These are phyloP conservation scores for Balanococcus diminutus DNA, from an alignment of 2,888 invertebrate species.

Conservation along the genomic window DNA sequence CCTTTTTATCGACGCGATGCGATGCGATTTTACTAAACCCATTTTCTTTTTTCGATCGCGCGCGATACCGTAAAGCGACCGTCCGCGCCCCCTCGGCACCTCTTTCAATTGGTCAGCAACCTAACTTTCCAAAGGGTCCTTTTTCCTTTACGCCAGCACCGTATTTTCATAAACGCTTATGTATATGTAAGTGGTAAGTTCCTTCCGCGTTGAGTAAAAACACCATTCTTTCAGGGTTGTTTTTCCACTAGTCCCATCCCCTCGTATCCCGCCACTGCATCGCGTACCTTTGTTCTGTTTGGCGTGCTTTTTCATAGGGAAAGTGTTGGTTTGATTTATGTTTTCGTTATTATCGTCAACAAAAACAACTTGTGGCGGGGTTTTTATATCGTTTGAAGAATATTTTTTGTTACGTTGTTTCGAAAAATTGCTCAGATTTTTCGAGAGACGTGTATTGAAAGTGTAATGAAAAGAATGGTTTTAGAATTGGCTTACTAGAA, in stretches of 20 bases:
- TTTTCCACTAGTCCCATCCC: neutral
- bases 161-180: constrained; percentile 21
- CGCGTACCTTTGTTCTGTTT: neutral
- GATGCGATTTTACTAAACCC: constrained; percentile 28
- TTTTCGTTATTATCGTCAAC: constrained; percentile 16
- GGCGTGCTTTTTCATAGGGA: neutral
- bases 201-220: neutral
- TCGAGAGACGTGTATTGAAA: too few relatives aligned
- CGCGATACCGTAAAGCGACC: neutral
- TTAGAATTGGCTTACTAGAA: too few relatives aligned
- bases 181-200: too few relatives aligned
- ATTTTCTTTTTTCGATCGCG: neutral
- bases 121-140: neutral
- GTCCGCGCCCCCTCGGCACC: neutral
- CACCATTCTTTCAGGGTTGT: neutral
- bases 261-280: neutral
- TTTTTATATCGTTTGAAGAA: too few relatives aligned
- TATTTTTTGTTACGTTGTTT: neutral
- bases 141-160: neutral
- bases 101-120: constrained; percentile 16
- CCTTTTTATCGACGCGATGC: neutral
- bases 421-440: too few relatives aligned
- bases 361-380: neutral
- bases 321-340: constrained; percentile 9
- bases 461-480: too few relatives aligned